Evolutionary conservation across 2,113 vertebrate species (phyloP), one percentile per base, ranked within the genome.

Genomic region (Scolopax mira): DNA sequence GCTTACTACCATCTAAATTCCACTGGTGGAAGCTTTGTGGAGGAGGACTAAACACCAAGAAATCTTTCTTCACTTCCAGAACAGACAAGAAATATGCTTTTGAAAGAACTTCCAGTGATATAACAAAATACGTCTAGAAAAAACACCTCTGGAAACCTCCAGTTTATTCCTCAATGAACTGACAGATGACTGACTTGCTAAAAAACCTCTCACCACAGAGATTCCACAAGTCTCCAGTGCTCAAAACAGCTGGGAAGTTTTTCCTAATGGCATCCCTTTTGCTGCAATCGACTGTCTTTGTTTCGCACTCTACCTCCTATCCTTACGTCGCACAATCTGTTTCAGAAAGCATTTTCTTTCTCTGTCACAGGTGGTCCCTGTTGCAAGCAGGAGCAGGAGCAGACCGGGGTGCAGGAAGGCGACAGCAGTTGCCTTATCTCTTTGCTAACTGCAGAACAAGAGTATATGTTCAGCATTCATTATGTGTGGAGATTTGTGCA

Each of bases 271-370:
- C 52, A 74, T 51, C 33, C 64, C 51, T 74, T 60, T 54, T 48
- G 42, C 60, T 93, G 28, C 52, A 44, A 16, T 54, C 16, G 52
- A 18, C 18, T n/a, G 17, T 11, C 77, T 74, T 55, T 52, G 21
- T 55, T 79, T 57, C 77, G 66, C 10, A 35, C 27, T 66, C 31
- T 39, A 81, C 11, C 27, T 92, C 39, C 33, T 27, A n/a, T 18
- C 49, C 44, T 69, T 48, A 37, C 14, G 22, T 22, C 33, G 39
- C 1, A 3, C 35, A 44, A 41, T 28, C 37, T 67, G 9, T 35
- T 91, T 84, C 77, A 90, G 65, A 95, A 84, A 86, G 8, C 7
- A 49, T 81, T 95, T 94, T 73, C 72, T 85, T 64, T 75, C 42
- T 78, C 25, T 82, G 51, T 39, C 64, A 72, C 18, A 49, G 13